Evolutionary conservation across 2,797 vertebrate genomes (phyloP), one percentile per base, ranked within the genome.

Genomic region (Pangasius sanitwongsei): DNA sequence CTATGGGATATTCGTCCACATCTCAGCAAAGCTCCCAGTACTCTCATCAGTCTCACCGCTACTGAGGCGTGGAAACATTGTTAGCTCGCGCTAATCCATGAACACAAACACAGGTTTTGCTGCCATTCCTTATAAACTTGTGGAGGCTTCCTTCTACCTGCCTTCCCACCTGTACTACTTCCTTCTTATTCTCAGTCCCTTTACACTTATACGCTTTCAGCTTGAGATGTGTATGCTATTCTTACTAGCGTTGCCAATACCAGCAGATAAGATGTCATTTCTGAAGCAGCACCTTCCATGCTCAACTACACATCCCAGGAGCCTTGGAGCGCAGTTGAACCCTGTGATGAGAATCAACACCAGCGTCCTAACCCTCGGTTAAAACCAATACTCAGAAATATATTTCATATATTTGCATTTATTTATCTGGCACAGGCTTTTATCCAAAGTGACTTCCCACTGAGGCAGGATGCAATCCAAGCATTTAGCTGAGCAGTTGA

Each of bases 1-100:
- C 97, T 91, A 97, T 99, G 94, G 97, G 98, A 94, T 99, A 99
- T 94, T 97, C 98, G 6, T 97, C 98, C 0, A 97, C 98, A 0
- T 97, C 98, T 94, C 98, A 99, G 95, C 98, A 98, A 95, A 98
- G 97, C 92, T 95, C 98, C 86, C 98, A 99, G 96, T 99, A 99
- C 94, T 95, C 96, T 82, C 98, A 99, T 93, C 96, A 98, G 12
- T 96, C 97, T 88, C 98, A 99, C 93, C 97, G 98, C 92, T 99
- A 99, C 97, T 99, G 96, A 98, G 87, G 61, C 44, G 28, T 28
- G 53, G 23, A 63, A 23, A 81, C 74, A 75, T 59, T 63, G 53
- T 7, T 59, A 13, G 69, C 65, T 44, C 67, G 61, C 55, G n/a
- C 61, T 41, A 50, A 50, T 37, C 57, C 61, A 9, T 70, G 59